A percentile compares a stretch with the other conserved stretches of the same genome.
Conservation (phyloP, 2,113 vertebrate species). For the Phrynocephalus versicolor region DNA sequence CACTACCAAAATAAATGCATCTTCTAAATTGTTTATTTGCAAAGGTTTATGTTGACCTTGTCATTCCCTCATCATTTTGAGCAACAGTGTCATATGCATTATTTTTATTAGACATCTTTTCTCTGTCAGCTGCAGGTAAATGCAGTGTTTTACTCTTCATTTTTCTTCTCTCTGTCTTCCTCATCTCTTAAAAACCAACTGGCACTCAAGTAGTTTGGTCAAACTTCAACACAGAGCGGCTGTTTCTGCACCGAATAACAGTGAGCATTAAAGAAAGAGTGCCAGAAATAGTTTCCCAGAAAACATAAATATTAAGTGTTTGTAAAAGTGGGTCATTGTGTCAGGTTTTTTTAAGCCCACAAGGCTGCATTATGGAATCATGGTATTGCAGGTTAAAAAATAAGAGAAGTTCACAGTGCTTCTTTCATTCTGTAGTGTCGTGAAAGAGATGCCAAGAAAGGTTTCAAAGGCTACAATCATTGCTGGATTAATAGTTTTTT, state of each 20-base stretch:
- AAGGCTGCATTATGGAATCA: background rate
- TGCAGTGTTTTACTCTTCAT: background rate
- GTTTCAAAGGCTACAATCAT: background rate
- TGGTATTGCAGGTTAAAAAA: constrained; percentile 9
- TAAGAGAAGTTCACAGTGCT: background rate
- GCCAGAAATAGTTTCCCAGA: background rate
- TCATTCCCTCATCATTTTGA: background rate
- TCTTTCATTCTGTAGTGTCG: background rate
- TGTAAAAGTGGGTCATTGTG: constrained; percentile 3
- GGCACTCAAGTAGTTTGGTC: background rate
- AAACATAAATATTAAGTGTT: constrained; percentile 9
- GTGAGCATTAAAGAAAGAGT: background rate
- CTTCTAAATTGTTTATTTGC: background rate
- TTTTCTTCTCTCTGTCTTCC: no score
- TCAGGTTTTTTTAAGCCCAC: background rate
- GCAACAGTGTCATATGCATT: background rate
- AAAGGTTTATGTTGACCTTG: background rate
- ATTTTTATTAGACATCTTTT: background rate
- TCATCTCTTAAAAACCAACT: background rate
- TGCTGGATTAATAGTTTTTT: background rate
- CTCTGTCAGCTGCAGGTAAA: background rate
- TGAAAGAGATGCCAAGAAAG: constrained; percentile 31
- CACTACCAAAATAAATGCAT: no score
- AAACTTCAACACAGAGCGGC: background rate
- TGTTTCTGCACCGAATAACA: background rate